Evolutionary conservation across 2,797 vertebrate species (phyloP).

Genomic region (Sebastiscus albofasciatus): DNA sequence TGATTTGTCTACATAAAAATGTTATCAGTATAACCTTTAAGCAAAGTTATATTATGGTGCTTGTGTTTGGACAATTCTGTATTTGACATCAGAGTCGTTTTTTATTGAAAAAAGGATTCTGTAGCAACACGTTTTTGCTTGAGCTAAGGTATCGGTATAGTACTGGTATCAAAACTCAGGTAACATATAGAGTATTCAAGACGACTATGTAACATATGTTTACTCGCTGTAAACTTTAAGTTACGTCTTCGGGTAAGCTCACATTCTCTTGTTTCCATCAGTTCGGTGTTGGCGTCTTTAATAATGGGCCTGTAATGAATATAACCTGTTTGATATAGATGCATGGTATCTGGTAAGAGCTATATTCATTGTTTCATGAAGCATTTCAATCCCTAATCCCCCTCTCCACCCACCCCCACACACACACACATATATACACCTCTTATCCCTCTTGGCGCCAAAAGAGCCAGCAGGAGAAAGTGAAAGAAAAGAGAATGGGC

Average conservation of each 20-base stretch:
- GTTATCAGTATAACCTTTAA: background rate
- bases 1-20: no score
- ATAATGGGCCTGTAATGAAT: background rate
- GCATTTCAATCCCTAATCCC: constrained; percentile 57
- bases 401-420: constrained; percentile 31
- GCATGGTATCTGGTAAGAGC: constrained; percentile 28
- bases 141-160: background rate
- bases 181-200: background rate
- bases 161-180: no score
- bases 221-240: background rate
- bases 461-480: constrained; percentile 72
- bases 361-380: constrained; percentile 55
- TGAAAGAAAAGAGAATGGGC: constrained; percentile 72
- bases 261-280: background rate
- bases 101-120: background rate
- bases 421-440: constrained; percentile 30
- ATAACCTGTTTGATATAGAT: constrained; percentile 25
- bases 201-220: background rate
- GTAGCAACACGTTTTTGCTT: background rate
- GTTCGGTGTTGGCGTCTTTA: background rate
- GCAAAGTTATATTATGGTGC: background rate
- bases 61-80: background rate
- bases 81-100: background rate
- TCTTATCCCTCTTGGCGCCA: constrained; percentile 66
- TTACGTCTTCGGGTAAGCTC: background rate